These are phyloP conservation scores for Porphyrio hochstetteri DNA, from an alignment of 2,113 vertebrate species.

Conservation along the genomic window DNA sequence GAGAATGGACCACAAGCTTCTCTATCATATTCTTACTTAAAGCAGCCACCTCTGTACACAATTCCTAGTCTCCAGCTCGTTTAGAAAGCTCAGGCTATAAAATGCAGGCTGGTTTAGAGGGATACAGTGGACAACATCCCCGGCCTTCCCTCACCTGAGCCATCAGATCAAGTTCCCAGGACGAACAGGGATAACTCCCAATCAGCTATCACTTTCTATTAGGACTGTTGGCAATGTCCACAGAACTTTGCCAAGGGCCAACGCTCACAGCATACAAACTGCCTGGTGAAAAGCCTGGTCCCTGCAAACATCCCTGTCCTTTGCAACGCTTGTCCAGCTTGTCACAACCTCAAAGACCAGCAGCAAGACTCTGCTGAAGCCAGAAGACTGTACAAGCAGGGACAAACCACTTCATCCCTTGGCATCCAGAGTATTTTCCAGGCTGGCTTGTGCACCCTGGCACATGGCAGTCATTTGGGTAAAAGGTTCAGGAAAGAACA, in stretches of 20 bases:
- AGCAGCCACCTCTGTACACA: not conserved
- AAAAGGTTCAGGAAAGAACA: not conserved
- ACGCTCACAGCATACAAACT: not conserved
- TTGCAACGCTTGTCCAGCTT: not conserved
- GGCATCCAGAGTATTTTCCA: not conserved
- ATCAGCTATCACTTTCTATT: not conserved
- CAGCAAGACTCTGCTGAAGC: not conserved
- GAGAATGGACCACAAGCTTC: not conserved
- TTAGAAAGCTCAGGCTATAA: not conserved
- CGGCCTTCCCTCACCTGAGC: not conserved
- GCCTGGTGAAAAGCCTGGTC: not conserved
- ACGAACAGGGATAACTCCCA: not conserved
- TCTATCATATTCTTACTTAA: not conserved
- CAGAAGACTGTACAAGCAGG: fast-evolving
- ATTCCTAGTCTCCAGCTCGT: not conserved
- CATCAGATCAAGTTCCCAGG: not conserved
- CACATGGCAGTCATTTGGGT: not conserved
- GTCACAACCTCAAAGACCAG: not conserved
- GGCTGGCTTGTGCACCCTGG: not conserved
- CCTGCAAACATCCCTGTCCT: not conserved
- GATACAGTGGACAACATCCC: fast-evolving
- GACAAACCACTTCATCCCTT: not conserved
- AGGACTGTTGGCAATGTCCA: fast-evolving
- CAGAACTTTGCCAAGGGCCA: not conserved
- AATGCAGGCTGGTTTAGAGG: not conserved